phyloP scores from a whole-genome alignment of 2,113 vertebrate genomes.

The Sylvietta virens region DNA sequence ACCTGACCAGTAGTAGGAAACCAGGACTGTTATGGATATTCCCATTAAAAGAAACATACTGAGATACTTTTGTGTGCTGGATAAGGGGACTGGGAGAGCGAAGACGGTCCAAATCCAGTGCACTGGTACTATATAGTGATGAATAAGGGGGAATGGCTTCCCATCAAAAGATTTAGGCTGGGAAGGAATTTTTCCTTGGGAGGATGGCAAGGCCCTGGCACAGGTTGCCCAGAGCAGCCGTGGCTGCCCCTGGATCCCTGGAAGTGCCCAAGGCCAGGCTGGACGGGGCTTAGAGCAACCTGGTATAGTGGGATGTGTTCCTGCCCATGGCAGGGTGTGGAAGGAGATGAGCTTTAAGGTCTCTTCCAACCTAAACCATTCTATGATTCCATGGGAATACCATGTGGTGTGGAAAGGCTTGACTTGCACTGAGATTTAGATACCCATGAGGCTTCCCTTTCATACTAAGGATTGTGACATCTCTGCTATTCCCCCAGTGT shows the following conservation, averaged over 20 bases:
- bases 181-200: fast-evolving
- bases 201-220: not conserved
- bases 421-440: not conserved
- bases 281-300: fast-evolving
- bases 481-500: not conserved
- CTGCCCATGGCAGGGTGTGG: not conserved
- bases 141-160: not conserved
- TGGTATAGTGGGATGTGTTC: fast-evolving
- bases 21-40: not conserved
- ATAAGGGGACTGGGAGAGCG: not conserved
- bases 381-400: not conserved
- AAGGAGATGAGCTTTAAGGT: fast-evolving
- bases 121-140: not conserved
- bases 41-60: not conserved
- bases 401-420: not conserved
- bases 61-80: not conserved
- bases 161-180: not conserved
- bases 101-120: not conserved
- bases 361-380: not conserved
- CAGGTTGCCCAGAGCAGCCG: not conserved
- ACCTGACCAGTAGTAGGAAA: not conserved
- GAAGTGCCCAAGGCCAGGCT: fast-evolving
- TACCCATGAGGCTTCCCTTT: not conserved
- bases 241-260: not conserved
- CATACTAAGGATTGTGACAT: not conserved